Evolutionary conservation across 2,113 vertebrate species (phyloP), one percentile per base, ranked within the genome.

Genomic region (Tychaedon coryphoeus): DNA sequence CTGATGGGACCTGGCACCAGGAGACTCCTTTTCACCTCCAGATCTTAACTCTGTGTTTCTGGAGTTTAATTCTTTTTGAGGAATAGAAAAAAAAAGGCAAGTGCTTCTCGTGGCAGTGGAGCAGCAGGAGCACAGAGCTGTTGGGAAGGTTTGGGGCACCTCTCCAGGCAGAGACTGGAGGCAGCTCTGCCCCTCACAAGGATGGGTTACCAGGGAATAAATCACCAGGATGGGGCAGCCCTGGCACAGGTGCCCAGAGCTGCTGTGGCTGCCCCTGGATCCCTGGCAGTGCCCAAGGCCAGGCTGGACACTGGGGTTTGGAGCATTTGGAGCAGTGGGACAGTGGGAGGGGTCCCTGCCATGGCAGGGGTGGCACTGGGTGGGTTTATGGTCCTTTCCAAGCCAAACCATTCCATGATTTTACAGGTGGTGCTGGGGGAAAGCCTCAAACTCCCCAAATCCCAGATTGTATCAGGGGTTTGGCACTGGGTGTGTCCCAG

Each of bases 391-490:
- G 24, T 20, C 65, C 28, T 38, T 87, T 16, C 48, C 38, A 19
- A 28, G 1, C n/a, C 8, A 40, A 78, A n/a, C n/a, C 19, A 18
- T 20, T 34, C n/a, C 40, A 47, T 47, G 54, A n/a, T 58, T 74
- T 40, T 31, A 4, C 8, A 51, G 42, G 14, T 5, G 26, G 15
- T 2, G 2, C 0, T 3, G 2, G 5, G 10, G 17, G 3, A 24
- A 40, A 38, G 5, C 3, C 23, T 4, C 60, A 13, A 58, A 4
- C 13, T 60, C 26, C n/a, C 19, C 42, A 16, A 2, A 7, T 7
- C 5, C 0, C 1, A 34, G 8, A 5, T 19, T 54, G 0, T 16
- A 1, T 9, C 5, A 0, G 6, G 3, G 3, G 23, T 5, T 43
- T 45, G 29, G 15, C 43, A 43, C 18, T 43, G 43, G 18, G 43